A percentile compares a stretch with the other conserved stretches of the same genome.
Evolutionary conservation across 2,888 invertebrate genomes (phyloP).

Genomic region (Eristalis pertinax): DNA sequence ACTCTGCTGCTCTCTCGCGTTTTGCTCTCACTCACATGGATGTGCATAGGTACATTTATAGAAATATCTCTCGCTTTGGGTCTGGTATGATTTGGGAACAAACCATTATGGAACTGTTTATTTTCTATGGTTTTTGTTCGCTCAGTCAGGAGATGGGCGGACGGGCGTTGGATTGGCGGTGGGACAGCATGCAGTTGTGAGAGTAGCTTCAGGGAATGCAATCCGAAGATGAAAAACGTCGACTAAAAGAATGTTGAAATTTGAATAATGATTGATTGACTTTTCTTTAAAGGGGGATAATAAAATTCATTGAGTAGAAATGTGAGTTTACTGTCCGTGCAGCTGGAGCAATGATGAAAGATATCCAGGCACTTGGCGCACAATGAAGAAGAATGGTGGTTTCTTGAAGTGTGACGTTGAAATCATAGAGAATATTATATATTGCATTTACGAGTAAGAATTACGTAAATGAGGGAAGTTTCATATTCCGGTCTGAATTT

Average conservation of each 20-base stretch:
- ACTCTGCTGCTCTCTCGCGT: neutral
- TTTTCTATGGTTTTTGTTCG: constrained; percentile 58
- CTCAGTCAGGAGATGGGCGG: constrained; percentile 19
- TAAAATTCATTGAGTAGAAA: constrained; percentile 67
- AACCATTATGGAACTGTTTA: constrained; percentile 70
- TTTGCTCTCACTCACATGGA: constrained; percentile 24
- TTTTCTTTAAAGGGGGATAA: constrained; percentile 62
- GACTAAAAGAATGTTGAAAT: constrained; percentile 62
- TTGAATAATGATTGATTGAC: constrained; percentile 73
- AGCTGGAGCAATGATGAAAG: constrained; percentile 22
- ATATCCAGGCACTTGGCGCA: neutral
- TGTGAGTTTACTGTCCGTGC: constrained; percentile 50
- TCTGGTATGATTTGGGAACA: constrained; percentile 51
- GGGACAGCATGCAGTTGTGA: constrained; percentile 44
- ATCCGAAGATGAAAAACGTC: constrained; percentile 38
- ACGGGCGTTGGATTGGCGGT: neutral
- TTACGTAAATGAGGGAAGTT: too few species aligned
- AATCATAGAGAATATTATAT: neutral
- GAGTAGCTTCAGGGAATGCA: constrained; percentile 53
- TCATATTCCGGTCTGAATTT: too few species aligned
- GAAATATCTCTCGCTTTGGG: neutral
- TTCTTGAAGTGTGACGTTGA: neutral
- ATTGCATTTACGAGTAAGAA: too few species aligned
- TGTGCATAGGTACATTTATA: constrained; percentile 29
- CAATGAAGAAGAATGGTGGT: neutral